A percentile compares a stretch with the other conserved stretches of the same genome.
phyloP scores from a whole-genome alignment of 2,888 invertebrate species.

The Orchesellides sinensis region DNA sequence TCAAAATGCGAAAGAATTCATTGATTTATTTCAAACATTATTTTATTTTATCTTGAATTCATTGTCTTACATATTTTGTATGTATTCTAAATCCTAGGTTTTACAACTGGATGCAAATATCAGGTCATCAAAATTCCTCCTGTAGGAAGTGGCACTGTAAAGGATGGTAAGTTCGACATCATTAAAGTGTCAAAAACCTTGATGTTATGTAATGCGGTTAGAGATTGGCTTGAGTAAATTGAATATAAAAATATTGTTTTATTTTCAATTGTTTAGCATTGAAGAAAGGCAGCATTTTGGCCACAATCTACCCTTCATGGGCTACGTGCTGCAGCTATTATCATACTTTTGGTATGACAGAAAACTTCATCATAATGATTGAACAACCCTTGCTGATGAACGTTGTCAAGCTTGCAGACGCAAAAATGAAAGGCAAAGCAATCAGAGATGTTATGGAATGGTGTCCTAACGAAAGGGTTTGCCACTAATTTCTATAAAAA shows the following conservation, averaged over 20 bases:
- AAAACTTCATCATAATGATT: conserved; percentile 77
- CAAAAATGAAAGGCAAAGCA: conserved; percentile 77
- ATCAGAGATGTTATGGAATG: conserved; percentile 78
- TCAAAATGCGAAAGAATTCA: background rate
- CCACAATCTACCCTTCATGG: conserved; percentile 76
- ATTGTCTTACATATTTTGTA: no score
- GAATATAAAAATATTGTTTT: conserved; percentile 4
- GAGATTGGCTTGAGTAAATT: background rate
- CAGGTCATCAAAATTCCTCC: conserved; percentile 76
- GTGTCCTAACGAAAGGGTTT: conserved; percentile 77
- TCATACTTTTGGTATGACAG: conserved; percentile 80
- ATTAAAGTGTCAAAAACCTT: background rate
- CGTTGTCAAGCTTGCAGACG: conserved; percentile 77
- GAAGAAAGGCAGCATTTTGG: conserved; percentile 76
- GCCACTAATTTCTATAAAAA: background rate
- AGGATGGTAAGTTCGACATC: conserved; percentile 73
- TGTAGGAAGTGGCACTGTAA: conserved; percentile 71
- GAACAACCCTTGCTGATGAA: conserved; percentile 79
- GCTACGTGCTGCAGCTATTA: conserved; percentile 77
- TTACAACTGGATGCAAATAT: conserved; percentile 77
- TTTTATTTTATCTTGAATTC: no score
- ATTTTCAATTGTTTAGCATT: conserved; percentile 70
- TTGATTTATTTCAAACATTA: background rate
- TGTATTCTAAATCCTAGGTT: conserved; percentile 54
- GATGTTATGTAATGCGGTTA: no score